phyloP scores from a whole-genome alignment of 2,888 invertebrate genomes.

The Scrobipalpa costella region DNA sequence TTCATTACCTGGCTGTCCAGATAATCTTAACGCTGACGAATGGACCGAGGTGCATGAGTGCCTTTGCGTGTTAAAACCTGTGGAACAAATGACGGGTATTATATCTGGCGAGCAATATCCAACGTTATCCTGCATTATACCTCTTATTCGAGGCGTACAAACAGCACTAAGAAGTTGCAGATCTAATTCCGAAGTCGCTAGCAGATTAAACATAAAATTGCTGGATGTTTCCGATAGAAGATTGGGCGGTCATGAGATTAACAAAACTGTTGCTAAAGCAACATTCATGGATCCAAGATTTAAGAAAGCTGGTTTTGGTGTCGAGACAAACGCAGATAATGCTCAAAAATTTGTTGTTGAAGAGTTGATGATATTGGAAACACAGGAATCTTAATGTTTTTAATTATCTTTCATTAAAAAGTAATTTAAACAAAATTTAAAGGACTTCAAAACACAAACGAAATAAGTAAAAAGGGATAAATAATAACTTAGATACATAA shows the following conservation, averaged over 20 bases:
- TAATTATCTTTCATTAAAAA: too few relatives aligned
- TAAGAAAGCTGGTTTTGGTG: conserved; percentile 36
- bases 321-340: conserved; percentile 37
- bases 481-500: too few relatives aligned
- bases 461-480: too few relatives aligned
- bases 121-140: conserved; percentile 39
- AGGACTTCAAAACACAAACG: too few relatives aligned
- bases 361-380: too few relatives aligned
- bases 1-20: conserved; percentile 30
- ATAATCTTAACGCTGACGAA: conserved; percentile 34
- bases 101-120: conserved; percentile 42
- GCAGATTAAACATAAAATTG: conserved; percentile 32
- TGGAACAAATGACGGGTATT: conserved; percentile 35
- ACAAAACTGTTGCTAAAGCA: conserved; percentile 38
- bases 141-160: conserved; percentile 37
- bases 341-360: conserved; percentile 35
- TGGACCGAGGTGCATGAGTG: conserved; percentile 35
- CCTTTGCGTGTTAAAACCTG: conserved; percentile 34
- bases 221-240: conserved; percentile 35
- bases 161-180: conserved; percentile 31
- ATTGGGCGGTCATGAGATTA: conserved; percentile 32
- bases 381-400: too few relatives aligned
- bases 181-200: too few relatives aligned
- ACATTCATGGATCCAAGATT: conserved; percentile 37
- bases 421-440: too few relatives aligned